A percentile compares a stretch with the other conserved stretches of the same genome.
These are phyloP conservation scores for Xestia c-nigrum DNA, from an alignment of 2,888 invertebrate genomes.

Conservation along the genomic window DNA sequence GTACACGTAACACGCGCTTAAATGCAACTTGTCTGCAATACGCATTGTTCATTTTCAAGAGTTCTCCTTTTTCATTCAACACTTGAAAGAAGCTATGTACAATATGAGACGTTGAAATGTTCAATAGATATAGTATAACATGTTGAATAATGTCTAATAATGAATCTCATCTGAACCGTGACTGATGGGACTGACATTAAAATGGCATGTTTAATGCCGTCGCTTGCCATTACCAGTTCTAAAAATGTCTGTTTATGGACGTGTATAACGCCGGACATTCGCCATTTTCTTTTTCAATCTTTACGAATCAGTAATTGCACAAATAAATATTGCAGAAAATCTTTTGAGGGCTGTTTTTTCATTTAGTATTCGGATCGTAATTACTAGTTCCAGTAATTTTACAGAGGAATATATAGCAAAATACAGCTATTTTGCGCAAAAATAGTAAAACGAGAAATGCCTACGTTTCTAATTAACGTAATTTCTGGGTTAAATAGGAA, in stretches of 20 bases:
- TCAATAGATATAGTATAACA: conserved; percentile 10
- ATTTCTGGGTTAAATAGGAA: background rate
- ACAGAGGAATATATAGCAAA: too few species aligned
- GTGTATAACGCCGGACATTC: background rate
- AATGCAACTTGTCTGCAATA: background rate
- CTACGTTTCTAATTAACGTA: background rate
- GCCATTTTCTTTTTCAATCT: background rate
- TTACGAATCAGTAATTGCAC: background rate
- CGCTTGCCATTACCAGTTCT: conserved; percentile 23
- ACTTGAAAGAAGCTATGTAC: conserved; percentile 3
- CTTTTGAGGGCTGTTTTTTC: background rate
- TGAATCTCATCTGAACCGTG: conserved; percentile 38
- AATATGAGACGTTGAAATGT: conserved; percentile 16
- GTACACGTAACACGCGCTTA: conserved; percentile 6
- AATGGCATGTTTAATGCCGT: conserved; percentile 23
- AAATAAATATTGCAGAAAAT: background rate
- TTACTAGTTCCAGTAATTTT: background rate
- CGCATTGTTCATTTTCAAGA: conserved; percentile 38
- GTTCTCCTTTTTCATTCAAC: conserved; percentile 32
- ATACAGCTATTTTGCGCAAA: background rate
- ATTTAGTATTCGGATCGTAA: background rate
- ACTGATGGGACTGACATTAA: conserved; percentile 30
- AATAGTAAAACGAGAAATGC: background rate
- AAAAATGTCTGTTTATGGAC: conserved; percentile 23
- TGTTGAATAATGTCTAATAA: conserved; percentile 24